phyloP scores from a whole-genome alignment of 2,113 vertebrate species.

The Suricata suricatta region DNA sequence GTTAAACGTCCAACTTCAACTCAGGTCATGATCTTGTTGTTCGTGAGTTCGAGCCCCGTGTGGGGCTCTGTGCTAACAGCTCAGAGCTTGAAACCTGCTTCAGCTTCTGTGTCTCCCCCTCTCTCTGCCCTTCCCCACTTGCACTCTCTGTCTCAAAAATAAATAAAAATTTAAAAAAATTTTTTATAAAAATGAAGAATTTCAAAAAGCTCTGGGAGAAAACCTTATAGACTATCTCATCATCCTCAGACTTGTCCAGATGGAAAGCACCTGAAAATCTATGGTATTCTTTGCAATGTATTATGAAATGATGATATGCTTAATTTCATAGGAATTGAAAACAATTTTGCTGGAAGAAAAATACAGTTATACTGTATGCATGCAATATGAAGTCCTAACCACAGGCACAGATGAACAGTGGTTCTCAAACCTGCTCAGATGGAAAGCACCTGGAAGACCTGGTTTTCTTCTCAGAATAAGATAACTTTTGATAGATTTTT shows the following conservation, averaged over 20 bases:
- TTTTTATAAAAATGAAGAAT: not conserved
- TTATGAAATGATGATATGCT: constrained; percentile 40
- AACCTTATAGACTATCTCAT: not conserved
- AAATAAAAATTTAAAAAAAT: too few species aligned
- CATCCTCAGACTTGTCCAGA: constrained; percentile 26
- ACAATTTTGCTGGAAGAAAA: constrained; percentile 50
- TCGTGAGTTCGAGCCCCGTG: too few species aligned
- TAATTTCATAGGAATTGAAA: constrained; percentile 54
- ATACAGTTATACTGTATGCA: not conserved
- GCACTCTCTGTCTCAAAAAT: too few species aligned
- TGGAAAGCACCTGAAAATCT: constrained; percentile 57
- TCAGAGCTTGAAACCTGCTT: too few species aligned
- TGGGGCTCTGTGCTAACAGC: too few species aligned
- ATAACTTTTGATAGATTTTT: constrained; percentile 62
- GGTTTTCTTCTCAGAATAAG: constrained; percentile 28
- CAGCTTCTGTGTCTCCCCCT: too few species aligned
- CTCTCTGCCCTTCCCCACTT: too few species aligned
- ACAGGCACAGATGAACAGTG: constrained; percentile 1
- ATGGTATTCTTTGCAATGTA: constrained; percentile 3
- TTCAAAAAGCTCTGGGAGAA: constrained; percentile 14
- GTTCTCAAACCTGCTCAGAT: constrained; percentile 37
- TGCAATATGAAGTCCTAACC: constrained; percentile 36
- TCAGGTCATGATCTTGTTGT: too few species aligned
- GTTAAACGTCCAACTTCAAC: too few species aligned
- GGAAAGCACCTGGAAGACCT: constrained; percentile 48